Evolutionary conservation across 2,113 vertebrate genomes (phyloP).

Genomic region (Macaca fascicularis): T2T-MFA8v1.1 NC_088381.1:26247501-26248000

Average conservation of each 20-base stretch:
- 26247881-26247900: background rate
- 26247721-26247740: background rate
- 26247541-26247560: background rate
- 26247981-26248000: background rate
- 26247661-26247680: background rate
- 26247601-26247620: background rate
- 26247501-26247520: background rate
- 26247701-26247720: background rate
- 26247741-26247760: background rate
- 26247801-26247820: background rate
- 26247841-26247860: background rate
- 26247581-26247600: background rate
- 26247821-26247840: background rate
- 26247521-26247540: background rate
- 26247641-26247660: too few relatives aligned
- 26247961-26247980: background rate
- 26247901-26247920: background rate
- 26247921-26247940: background rate
- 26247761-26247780: background rate
- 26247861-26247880: background rate
- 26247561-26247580: background rate
- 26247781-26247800: background rate
- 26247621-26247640: too few relatives aligned
- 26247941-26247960: background rate
- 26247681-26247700: background rate